phyloP scores from a whole-genome alignment of 2,113 vertebrate species.

The Peromyscus maniculatus region DNA sequence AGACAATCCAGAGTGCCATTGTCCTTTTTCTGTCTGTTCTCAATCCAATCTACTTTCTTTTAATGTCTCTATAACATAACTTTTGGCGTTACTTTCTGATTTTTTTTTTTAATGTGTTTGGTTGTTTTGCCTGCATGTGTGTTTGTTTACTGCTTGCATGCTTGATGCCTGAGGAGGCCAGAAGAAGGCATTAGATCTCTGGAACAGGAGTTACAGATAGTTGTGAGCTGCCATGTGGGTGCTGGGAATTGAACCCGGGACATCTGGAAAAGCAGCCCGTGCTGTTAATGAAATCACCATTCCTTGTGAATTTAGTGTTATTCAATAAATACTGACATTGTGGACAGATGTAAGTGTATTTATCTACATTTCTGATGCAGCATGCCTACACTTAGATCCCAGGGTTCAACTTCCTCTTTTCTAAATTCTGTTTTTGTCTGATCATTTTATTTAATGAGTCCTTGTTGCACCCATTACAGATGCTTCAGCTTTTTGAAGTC shows the following conservation, averaged over 20 bases:
- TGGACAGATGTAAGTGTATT: neutral
- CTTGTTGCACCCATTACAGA: neutral
- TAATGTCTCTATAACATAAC: neutral
- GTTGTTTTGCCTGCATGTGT: neutral
- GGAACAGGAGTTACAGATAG: neutral
- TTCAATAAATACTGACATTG: neutral
- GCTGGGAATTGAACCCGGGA: neutral
- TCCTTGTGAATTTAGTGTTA: neutral
- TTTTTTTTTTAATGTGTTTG: neutral
- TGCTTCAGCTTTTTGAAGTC: neutral
- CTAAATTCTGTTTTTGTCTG: neutral
- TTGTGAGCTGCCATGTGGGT: neutral
- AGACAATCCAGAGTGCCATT: neutral
- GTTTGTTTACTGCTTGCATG: neutral
- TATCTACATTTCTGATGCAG: neutral
- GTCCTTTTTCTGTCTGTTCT: neutral
- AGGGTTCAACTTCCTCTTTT: neutral
- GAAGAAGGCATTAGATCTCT: neutral
- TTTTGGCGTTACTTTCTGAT: neutral
- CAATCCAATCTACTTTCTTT: neutral
- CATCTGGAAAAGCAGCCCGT: neutral
- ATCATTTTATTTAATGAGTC: constrained; percentile 4
- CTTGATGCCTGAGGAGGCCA: neutral
- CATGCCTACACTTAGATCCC: neutral
- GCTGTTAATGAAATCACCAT: neutral